A percentile compares a stretch with the other conserved stretches of the same genome.
phyloP scores from a whole-genome alignment of 2,113 vertebrate species.

The Brachionichthys hirsutus region DNA sequence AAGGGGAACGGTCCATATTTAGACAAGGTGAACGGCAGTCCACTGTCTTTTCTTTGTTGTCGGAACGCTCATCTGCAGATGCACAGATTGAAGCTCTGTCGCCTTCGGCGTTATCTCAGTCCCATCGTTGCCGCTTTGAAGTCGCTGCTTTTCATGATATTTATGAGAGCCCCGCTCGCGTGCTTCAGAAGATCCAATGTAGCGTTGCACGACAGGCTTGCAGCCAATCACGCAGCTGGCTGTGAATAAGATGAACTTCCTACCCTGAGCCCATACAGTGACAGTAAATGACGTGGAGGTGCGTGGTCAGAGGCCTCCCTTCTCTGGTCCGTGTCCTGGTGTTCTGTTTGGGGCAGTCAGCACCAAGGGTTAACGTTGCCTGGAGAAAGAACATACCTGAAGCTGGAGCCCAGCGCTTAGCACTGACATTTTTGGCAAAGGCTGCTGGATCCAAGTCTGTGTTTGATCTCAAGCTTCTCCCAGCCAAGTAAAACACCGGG shows the following conservation, averaged over 20 bases:
- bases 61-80: constrained; percentile 42
- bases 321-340: constrained; percentile 49
- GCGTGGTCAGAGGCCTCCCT: constrained; percentile 47
- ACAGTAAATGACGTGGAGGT: constrained; percentile 28
- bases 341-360: too few species aligned
- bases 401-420: constrained; percentile 69
- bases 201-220: constrained; percentile 7
- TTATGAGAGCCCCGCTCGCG: constrained; percentile 46
- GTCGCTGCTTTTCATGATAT: constrained; percentile 51
- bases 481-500: constrained; percentile 78
- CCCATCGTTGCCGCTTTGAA: constrained; percentile 47
- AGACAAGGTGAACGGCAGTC: constrained; percentile 27
- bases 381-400: constrained; percentile 80
- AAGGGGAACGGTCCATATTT: constrained; percentile 35
- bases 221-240: constrained; percentile 2
- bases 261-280: constrained; percentile 17
- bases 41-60: constrained; percentile 36
- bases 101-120: constrained; percentile 35
- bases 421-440: constrained; percentile 77
- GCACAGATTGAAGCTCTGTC: constrained; percentile 40
- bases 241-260: constrained; percentile 16
- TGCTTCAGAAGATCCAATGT: constrained; percentile 32
- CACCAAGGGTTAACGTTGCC: too few species aligned
- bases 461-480: constrained; percentile 74
- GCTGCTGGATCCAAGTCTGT: constrained; percentile 70